Evolutionary conservation across 2,113 vertebrate genomes (phyloP).

Genomic region (Petrocephalus microphthalmus): DNA sequence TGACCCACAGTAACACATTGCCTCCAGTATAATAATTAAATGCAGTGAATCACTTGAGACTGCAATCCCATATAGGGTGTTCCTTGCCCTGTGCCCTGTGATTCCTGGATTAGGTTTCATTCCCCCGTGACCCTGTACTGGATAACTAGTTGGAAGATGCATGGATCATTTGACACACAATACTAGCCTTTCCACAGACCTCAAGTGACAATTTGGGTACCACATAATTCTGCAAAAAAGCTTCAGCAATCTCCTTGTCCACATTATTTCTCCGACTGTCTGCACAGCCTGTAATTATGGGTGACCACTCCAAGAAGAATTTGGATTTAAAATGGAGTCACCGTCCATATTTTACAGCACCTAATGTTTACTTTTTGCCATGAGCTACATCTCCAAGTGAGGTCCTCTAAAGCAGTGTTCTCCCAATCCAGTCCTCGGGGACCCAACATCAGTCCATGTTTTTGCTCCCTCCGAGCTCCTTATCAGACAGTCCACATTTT

Average conservation of each 20-base stretch:
- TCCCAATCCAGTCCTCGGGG: neutral
- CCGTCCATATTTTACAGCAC: neutral
- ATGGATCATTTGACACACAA: neutral
- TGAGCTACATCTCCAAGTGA: neutral
- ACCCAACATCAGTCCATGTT: neutral
- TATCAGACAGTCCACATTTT: neutral
- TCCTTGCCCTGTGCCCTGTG: neutral
- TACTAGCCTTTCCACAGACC: neutral
- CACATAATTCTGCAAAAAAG: neutral
- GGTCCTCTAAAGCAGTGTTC: neutral
- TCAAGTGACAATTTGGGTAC: neutral
- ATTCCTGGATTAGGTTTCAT: neutral
- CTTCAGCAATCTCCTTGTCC: neutral
- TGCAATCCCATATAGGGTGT: neutral
- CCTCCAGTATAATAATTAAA: neutral
- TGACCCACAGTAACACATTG: neutral
- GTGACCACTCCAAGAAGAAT: neutral
- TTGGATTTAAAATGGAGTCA: neutral
- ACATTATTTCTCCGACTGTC: neutral
- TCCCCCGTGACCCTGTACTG: neutral
- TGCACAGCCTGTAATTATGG: neutral
- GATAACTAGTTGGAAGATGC: neutral
- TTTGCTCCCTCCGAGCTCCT: neutral
- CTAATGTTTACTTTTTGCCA: neutral
- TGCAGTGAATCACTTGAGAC: neutral